A percentile compares a stretch with the other conserved stretches of the same genome.
Evolutionary conservation across 2,888 invertebrate genomes (phyloP).

Genomic region (Ormyrus thymus): DNA sequence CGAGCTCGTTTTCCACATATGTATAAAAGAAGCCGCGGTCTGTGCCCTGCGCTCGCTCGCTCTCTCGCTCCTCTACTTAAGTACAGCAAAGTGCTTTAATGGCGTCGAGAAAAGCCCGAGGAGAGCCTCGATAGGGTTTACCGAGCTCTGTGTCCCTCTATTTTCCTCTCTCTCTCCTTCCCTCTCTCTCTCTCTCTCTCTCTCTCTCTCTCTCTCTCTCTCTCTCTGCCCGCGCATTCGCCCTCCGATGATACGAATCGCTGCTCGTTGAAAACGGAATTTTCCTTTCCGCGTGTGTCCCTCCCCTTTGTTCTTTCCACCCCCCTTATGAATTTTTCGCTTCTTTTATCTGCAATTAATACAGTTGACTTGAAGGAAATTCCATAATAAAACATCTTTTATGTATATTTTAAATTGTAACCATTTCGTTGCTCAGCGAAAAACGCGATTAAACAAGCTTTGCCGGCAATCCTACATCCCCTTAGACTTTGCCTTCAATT

Average conservation of each 20-base stretch:
- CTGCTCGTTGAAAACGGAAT: conserved; percentile 33
- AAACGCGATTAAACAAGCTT: conserved; percentile 16
- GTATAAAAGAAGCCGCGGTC: conserved; percentile 59
- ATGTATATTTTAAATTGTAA: not conserved
- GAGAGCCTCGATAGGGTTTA: conserved; percentile 56
- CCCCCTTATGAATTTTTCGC: conserved; percentile 43
- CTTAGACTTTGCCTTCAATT: not conserved
- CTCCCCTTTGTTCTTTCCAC: not conserved
- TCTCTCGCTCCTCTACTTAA: conserved; percentile 55
- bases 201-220: not conserved
- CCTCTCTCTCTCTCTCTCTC: conserved; percentile 6
- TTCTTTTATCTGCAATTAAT: conserved; percentile 26
- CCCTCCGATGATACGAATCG: conserved; percentile 30
- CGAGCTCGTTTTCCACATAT: conserved; percentile 59
- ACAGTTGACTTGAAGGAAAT: not conserved
- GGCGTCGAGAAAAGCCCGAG: conserved; percentile 59
- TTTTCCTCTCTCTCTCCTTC: not conserved
- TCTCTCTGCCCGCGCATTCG: not conserved
- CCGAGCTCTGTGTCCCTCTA: conserved; percentile 24
- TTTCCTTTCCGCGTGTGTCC: conserved; percentile 17
- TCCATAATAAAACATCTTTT: too few species aligned
- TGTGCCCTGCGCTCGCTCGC: not conserved
- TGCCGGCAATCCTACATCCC: not conserved
- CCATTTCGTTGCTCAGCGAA: not conserved
- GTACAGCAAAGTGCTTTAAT: conserved; percentile 62